Percentiles rank a stretch among this genome's conserved stretches.
phyloP scores from a whole-genome alignment of 2,888 invertebrate genomes.

The Ophraella communa region DNA sequence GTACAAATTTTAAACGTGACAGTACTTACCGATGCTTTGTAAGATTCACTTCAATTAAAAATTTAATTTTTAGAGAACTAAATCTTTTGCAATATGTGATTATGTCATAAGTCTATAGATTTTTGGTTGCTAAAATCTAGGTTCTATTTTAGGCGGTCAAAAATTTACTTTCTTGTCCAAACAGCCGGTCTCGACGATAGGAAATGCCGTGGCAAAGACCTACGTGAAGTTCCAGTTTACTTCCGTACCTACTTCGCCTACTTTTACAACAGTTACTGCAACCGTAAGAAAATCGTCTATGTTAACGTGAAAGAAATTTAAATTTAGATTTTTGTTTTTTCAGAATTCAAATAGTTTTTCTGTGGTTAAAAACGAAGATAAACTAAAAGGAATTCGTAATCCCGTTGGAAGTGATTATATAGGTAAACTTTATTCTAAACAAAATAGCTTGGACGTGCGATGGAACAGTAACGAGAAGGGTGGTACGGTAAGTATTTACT shows the following conservation, averaged over 20 bases:
- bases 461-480: constrained; percentile 47
- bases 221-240: constrained; percentile 58
- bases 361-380: constrained; percentile 39
- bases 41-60: too few species aligned
- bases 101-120: too few species aligned
- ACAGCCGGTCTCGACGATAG: constrained; percentile 60
- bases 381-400: constrained; percentile 41
- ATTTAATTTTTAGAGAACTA: too few species aligned
- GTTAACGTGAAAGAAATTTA: constrained; percentile 1
- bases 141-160: constrained; percentile 59
- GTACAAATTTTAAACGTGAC: too few species aligned
- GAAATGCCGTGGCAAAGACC: constrained; percentile 52
- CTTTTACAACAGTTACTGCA: constrained; percentile 46
- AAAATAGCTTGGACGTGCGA: constrained; percentile 55
- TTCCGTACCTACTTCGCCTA: constrained; percentile 51
- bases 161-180: constrained; percentile 66
- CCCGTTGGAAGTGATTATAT: constrained; percentile 55
- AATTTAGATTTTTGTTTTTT: constrained; percentile 15
- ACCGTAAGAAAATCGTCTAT: constrained; percentile 48
- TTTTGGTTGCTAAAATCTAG: too few species aligned
- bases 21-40: too few species aligned
- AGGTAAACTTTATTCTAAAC: constrained; percentile 55
- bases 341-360: constrained; percentile 39
- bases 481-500: constrained; percentile 31
- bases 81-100: too few species aligned